Conservation (phyloP, 2,113 vertebrate species). For the Cynopterus brachyotis region DNA sequence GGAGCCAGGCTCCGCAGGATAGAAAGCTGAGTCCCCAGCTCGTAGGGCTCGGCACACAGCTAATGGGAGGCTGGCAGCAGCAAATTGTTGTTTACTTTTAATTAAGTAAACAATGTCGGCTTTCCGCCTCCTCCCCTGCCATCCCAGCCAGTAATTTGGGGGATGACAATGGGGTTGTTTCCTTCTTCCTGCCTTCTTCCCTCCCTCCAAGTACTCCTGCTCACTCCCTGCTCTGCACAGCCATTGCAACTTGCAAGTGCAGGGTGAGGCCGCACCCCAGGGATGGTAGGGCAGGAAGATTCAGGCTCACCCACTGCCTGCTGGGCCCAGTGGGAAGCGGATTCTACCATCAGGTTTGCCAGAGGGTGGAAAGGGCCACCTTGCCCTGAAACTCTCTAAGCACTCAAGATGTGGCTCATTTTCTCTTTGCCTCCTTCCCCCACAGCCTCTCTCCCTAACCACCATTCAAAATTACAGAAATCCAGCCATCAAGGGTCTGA, state of each 20-base stretch:
- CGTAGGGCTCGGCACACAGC: slow-evolving; percentile 53
- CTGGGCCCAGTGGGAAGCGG: background rate
- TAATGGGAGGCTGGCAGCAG: slow-evolving; percentile 80
- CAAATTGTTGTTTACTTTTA: slow-evolving; percentile 84
- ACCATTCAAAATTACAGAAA: background rate
- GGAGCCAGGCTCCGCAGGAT: slow-evolving; percentile 38
- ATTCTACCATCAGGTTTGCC: background rate
- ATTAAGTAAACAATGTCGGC: slow-evolving; percentile 82
- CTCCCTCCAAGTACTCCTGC: slow-evolving; percentile 62
- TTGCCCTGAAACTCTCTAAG: background rate
- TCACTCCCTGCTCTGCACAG: background rate
- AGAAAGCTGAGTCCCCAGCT: slow-evolving; percentile 46
- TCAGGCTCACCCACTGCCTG: background rate
- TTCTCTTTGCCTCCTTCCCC: background rate
- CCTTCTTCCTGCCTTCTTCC: slow-evolving; percentile 69
- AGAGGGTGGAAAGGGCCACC: background rate
- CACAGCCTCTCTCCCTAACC: background rate
- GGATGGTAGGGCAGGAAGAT: background rate
- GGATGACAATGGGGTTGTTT: slow-evolving; percentile 77
- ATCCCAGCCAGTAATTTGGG: slow-evolving; percentile 81
- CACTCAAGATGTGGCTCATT: background rate
- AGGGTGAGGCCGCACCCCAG: background rate
- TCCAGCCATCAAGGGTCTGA: background rate
- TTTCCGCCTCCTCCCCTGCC: slow-evolving; percentile 78
- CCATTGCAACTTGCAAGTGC: background rate